Evolutionary conservation across 1,140 invertebrate genomes (phyloP), one percentile per base, ranked within the genome.

Genomic region (Panonychus citri): DNA sequence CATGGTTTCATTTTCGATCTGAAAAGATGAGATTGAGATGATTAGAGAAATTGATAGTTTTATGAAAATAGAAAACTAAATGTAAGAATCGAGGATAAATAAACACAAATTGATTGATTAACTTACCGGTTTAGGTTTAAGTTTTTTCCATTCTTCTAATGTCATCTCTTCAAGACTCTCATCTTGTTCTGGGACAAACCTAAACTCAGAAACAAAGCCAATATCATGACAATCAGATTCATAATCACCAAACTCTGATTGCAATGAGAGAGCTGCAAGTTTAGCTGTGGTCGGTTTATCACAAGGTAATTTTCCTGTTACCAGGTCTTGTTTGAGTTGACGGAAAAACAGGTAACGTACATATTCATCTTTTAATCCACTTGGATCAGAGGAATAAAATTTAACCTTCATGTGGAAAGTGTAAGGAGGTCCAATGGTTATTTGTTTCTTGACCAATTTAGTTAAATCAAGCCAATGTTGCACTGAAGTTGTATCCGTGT

Each of bases 361-460:
- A 55, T 94, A 71, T 71, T 95, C 88, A 71, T 94, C 90, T 51
- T 86, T 76, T 40, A 95, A 71, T 60, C 84, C 85, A 67, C 89
- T 90, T 24, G 90, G 94, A 70, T 99, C 94, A 0, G 90, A 95
- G 1, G 91, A 94, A 72, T 96, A 99, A 72, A 99, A 99, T 73
- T 99, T 99, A 1, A 99, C 93, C 70, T 85, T 83, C 50, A 98
- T 75, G 57, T 89, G 73, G 60, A 99, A 79, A 43, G 90, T 95
- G 65, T 88, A 97, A 7, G 88, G 91, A 50, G 90, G 61, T n/a
- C 61, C 61, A 34, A 62, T 95, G 81, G 94, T 91, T 30, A 97
- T 88, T 78, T 98, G 94, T 70, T 97, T 98, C 68, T 89, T 91
- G 54, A 98, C 84, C 42, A 85, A 80, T 72, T 98, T 98, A 3